These are phyloP conservation scores for Eucriotettix oculatus DNA, from an alignment of 2,888 invertebrate species.

Conservation along the genomic window DNA sequence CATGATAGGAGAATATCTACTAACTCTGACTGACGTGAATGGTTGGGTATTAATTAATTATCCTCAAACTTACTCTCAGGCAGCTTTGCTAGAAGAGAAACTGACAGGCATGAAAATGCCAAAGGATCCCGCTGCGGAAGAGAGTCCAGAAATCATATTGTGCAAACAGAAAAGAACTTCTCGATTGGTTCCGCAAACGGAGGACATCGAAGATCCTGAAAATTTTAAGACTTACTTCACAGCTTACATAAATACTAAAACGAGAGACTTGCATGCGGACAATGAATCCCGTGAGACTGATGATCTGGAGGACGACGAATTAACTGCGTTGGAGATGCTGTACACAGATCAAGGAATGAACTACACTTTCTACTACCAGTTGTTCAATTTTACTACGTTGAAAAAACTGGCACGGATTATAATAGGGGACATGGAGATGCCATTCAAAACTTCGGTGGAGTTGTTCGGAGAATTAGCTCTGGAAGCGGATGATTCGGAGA, in stretches of 20 bases:
- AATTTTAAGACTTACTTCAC: constrained; percentile 38
- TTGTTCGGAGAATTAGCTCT: constrained; percentile 31
- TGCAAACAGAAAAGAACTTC: constrained; percentile 29
- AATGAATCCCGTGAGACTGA: constrained; percentile 25
- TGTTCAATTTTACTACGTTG: constrained; percentile 35
- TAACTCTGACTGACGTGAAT: constrained; percentile 25
- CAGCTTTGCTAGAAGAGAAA: constrained; percentile 39
- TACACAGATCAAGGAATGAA: constrained; percentile 39
- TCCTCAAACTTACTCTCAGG: constrained; percentile 39
- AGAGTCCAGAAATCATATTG: constrained; percentile 23
- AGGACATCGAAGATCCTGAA: constrained; percentile 22
- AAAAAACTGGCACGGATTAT: constrained; percentile 32
- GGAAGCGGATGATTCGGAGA: constrained; percentile 18
- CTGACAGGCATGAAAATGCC: constrained; percentile 36
- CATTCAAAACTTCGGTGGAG: constrained; percentile 23
- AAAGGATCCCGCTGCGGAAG: constrained; percentile 20
- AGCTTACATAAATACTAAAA: constrained; percentile 28
- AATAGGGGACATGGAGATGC: constrained; percentile 27
- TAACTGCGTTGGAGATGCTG: constrained; percentile 37
- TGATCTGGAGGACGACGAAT: constrained; percentile 28
- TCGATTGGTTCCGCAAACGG: constrained; percentile 34
- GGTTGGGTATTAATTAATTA: constrained; percentile 50
- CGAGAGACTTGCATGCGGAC: constrained; percentile 26
- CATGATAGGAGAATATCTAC: constrained; percentile 43
- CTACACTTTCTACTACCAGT: constrained; percentile 39